phyloP scores from a whole-genome alignment of 2,888 invertebrate species.

The Rotaria magnacalcarata region DNA sequence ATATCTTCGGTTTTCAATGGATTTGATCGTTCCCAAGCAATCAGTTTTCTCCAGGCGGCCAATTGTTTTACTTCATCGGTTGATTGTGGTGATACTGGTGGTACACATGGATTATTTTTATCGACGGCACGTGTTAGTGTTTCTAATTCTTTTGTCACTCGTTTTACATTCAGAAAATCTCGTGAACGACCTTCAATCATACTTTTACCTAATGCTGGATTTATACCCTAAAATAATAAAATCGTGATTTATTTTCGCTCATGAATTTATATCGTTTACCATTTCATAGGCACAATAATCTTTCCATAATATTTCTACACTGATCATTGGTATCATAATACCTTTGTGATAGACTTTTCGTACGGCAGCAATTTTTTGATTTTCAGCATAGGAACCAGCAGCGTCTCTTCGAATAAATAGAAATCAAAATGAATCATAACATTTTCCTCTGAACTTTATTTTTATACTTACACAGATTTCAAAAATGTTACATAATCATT shows the following conservation, averaged over 20 bases:
- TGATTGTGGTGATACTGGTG: slow-evolving; percentile 71
- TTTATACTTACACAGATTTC: slow-evolving; percentile 71
- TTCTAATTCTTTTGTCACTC: slow-evolving; percentile 92
- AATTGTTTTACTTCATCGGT: slow-evolving; percentile 87
- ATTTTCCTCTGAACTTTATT: slow-evolving; percentile 70
- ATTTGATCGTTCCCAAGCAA: slow-evolving; percentile 91
- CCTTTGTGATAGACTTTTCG: slow-evolving; percentile 92
- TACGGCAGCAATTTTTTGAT: slow-evolving; percentile 98
- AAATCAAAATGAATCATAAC: slow-evolving; percentile 56
- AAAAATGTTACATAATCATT: slow-evolving; percentile 93
- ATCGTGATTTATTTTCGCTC: neutral
- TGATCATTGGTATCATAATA: slow-evolving; percentile 89
- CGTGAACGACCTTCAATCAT: slow-evolving; percentile 89
- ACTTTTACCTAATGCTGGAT: slow-evolving; percentile 83
- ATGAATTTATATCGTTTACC: slow-evolving; percentile 52
- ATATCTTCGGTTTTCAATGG: slow-evolving; percentile 93
- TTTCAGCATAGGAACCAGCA: slow-evolving; percentile 95
- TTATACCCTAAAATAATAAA: slow-evolving; percentile 68
- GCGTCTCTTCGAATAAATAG: slow-evolving; percentile 67
- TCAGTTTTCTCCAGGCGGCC: slow-evolving; percentile 85
- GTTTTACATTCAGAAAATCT: slow-evolving; percentile 92
- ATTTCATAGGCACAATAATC: slow-evolving; percentile 91
- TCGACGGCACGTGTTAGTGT: slow-evolving; percentile 86
- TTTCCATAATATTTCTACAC: slow-evolving; percentile 85
- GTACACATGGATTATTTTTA: slow-evolving; percentile 87